Evolutionary conservation across 2,888 invertebrate genomes (phyloP), one percentile per base, ranked within the genome.

Genomic region (Agrilus cyanescens): DNA sequence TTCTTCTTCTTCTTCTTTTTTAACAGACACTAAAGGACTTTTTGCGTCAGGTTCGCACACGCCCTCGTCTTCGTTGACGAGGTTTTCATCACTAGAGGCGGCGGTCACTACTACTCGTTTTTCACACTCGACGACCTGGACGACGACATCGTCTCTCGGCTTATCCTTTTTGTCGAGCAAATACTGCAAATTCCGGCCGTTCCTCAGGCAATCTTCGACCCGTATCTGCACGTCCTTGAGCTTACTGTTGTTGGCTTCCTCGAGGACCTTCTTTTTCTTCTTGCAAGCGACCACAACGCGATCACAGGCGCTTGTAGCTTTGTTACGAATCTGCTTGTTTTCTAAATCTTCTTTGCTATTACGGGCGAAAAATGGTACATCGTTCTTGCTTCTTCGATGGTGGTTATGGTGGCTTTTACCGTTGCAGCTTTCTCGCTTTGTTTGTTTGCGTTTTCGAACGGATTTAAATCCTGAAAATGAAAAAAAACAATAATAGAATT

Each of bases 171-270:
- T 20, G 12, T 37, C 12, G 20, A 25, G 37, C 4, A 25, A 12
- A 25, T 25, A 13, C 8, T 13, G 4, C 13, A 25, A 25, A 10
- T 25, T 25, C 10, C 25, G 25, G 4, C 25, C 56, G 50, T 56
- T 60, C 51, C 63, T 62, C 54, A 66, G 57, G 52, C 68, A 66
- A 53, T 66, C 63, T 53, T 67, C 66, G 18, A 66, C 63, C 33
- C 63, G 58, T 39, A 65, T 58, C 50, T 65, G 62, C 45, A 67
- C 61, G 46, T 66, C 61, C 50, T 66, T 57, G 53, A 67, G 61
- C 52, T 69, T 68, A 47, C 65, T 65, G 50, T 66, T 67, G 52
- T 62, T 67, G 30, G 65, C 62, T 47, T 66, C 67, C 50, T 68
- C 68, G 44, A 66, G 55, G 42, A 67, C 61, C 50, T 67, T 65